Base-by-base conservation (phyloP, 2,888 invertebrate species). In the Nephrocerus scutellatus region DNA sequence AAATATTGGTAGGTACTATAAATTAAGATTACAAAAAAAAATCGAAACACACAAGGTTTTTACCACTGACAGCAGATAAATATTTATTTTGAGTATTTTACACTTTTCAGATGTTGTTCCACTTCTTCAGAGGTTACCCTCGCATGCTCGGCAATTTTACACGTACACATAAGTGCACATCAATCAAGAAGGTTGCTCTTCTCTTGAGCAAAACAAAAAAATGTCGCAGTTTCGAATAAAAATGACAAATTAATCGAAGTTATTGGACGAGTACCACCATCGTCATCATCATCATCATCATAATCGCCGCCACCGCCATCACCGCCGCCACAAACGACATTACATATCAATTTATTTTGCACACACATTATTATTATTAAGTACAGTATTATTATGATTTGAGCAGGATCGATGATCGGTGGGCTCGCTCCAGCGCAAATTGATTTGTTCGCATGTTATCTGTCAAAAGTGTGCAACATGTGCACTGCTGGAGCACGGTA, bases 231-330 rank as follows among this genome's bases (percentile, higher is more conserved):
- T n/a, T n/a, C n/a, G n/a, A n/a, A n/a, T n/a, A n/a, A n/a, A n/a
- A 42, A 33, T 44, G 47, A 47, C 47, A 47, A 36, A 47, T 47
- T 47, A 47, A 47, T 47, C 44, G 44, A 43, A 41, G 52, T 55
- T 56, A 53, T 53, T 52, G 38, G 29, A 44, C 39, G 41, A 48
- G 39, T 41, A 48, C 42, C 46, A 42, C 42, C 49, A 47, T 43
- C 40, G 44, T 34, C 29, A 39, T 34, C 16, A 15, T 10, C 18
- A 37, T 24, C 23, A 18, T 18, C 21, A 31, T 18, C 34, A 23
- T 34, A 22, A 34, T 21, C 30, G 26, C 3, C 15, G 26, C 5
- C 16, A 20, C 23, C 30, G 19, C 29, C 18, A 4, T 8, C 14
- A 6, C 33, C 22, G 26, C 32, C 29, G 13, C 39, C 30, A 26